These are phyloP conservation scores for Atrichornis clamosus DNA, from an alignment of 2,113 vertebrate species.

Conservation along the genomic window DNA sequence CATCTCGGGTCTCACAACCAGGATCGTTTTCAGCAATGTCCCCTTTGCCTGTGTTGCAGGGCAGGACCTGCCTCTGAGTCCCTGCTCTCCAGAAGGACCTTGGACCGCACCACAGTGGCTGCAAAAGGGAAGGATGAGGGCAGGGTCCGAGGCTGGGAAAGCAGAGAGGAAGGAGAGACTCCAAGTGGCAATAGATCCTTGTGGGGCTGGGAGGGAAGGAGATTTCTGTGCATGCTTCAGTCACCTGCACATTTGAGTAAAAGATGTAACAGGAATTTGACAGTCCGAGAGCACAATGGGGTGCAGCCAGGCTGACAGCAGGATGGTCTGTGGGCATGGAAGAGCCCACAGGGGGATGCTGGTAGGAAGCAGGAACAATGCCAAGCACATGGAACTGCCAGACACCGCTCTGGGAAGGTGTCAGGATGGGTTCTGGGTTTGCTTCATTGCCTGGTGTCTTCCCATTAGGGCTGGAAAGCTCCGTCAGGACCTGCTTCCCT, in stretches of 20 bases:
- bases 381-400: rapidly evolving
- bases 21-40: not conserved
- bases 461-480: not conserved
- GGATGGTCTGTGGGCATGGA: not conserved
- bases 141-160: not conserved
- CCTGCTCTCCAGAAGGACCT: not conserved
- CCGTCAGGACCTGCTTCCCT: not conserved
- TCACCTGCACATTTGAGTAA: not conserved
- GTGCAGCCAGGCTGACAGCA: not conserved
- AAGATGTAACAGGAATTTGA: not conserved
- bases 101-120: not conserved
- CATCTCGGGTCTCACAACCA: not conserved
- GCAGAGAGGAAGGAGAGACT: not conserved
- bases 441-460: not conserved
- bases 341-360: not conserved
- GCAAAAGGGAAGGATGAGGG: not conserved
- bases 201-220: not conserved
- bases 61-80: not conserved
- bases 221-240: rapidly evolving
- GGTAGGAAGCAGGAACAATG: not conserved
- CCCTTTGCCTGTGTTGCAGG: not conserved
- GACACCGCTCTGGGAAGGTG: not conserved
- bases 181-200: not conserved
- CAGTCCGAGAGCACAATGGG: rapidly evolving
- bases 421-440: not conserved